Conservation (phyloP, 2,113 vertebrate species). For the Pseudorasbora parva region DNA sequence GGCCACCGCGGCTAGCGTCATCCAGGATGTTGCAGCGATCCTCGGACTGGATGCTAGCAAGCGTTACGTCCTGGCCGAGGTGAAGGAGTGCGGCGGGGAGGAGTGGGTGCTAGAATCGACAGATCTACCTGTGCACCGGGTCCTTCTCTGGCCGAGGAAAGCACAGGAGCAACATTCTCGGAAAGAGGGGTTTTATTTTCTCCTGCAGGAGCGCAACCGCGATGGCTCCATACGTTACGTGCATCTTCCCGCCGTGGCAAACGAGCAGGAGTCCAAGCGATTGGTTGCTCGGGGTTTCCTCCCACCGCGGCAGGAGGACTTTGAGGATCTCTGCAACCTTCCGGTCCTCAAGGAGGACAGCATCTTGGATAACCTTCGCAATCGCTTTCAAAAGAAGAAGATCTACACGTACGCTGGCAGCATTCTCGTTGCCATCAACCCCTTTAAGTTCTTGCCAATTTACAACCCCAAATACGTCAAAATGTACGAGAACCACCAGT, state of each 20-base stretch:
- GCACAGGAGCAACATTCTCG: conserved; percentile 88
- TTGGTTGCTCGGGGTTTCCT: conserved; percentile 91
- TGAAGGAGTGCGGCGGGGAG: conserved; percentile 94
- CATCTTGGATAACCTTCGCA: conserved; percentile 87
- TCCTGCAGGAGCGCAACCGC: conserved; percentile 88
- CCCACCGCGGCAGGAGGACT: conserved; percentile 87
- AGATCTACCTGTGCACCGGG: conserved; percentile 90
- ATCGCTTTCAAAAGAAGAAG: conserved; percentile 91
- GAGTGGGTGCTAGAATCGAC: conserved; percentile 94
- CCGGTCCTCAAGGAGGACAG: conserved; percentile 85
- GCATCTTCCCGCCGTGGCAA: conserved; percentile 79
- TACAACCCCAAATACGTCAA: conserved; percentile 99
- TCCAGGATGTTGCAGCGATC: conserved; percentile 77
- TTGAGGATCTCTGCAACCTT: conserved; percentile 93
- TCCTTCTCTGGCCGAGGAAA: conserved; percentile 93
- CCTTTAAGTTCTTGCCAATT: conserved; percentile 97
- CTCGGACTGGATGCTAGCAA: conserved; percentile 84
- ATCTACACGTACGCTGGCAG: conserved; percentile 98
- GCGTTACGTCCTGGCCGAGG: conserved; percentile 90
- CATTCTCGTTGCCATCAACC: conserved; percentile 96
- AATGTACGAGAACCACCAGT: conserved; percentile 97
- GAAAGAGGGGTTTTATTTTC: conserved; percentile 91
- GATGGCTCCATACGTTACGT: conserved; percentile 89
- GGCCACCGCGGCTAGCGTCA: conserved; percentile 85
- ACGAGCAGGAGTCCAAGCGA: conserved; percentile 79